Evolutionary conservation across 2,888 invertebrate genomes (phyloP), one percentile per base, ranked within the genome.

Genomic region (Octonoba sinensis): DNA sequence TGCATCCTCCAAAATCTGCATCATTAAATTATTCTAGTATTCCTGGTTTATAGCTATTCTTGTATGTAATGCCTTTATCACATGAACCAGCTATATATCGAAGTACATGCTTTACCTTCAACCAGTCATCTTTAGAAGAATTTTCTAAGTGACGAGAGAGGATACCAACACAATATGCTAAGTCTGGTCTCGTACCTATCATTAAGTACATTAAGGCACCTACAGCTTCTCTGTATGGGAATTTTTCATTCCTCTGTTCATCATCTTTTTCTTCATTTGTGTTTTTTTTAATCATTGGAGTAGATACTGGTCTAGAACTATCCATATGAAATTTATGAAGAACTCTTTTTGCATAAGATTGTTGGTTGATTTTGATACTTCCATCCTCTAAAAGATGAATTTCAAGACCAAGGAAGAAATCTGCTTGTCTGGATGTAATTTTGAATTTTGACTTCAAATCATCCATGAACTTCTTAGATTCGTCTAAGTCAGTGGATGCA

Each of bases 181-280:
- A 6, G 51, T 83, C 83, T 16, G 83, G 79, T 46, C 74, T 56
- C 47, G 74, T 74, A 4, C 74, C 79, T 0, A 70, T 36, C 65
- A 79, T 74, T 4, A 79, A 22, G 60, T 81, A 67, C 66, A 81
- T 81, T n/a, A 74, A 51, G 3, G 73, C 67, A n/a, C 74, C 49
- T 1, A 74, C 54, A 49, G 67, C 24, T 60, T 67, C 65, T n/a
- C 74, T 0, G 27, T 74, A 74, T 0, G 74, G 74, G 15, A 72
- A 66, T n/a, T 18, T 51, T 51, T 51, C 51, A 47, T 47, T 47
- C 12, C 47, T 12, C 47, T 47, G 47, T 47, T 47, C 47, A 15
- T 47, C 47, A 47, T 47, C 11, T 47, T 47, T 47, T 51, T 51
- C 47, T 20, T 66, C 0, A n/a, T n/a, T n/a, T n/a, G n/a, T n/a